Percentiles rank a stretch among this genome's conserved stretches.
These are phyloP conservation scores for Chrysomallon squamiferum DNA, from an alignment of 1,140 invertebrate species.

Conservation along the genomic window DNA sequence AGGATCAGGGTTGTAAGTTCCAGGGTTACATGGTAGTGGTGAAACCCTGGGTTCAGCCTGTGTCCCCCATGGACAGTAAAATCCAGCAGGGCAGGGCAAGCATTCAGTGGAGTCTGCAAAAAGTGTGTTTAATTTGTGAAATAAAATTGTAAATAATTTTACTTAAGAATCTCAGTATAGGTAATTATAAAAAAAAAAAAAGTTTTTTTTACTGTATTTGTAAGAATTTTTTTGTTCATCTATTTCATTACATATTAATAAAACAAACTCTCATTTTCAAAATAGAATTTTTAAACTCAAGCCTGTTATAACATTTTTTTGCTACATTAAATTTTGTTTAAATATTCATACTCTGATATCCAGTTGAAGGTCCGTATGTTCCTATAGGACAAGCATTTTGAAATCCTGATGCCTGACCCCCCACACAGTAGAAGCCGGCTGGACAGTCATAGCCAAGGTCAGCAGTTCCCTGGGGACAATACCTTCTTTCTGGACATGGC, in stretches of 20 bases:
- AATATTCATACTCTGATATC: constrained; percentile 51
- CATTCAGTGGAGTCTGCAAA: constrained; percentile 46
- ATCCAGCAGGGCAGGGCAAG: constrained; percentile 45
- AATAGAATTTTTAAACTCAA: too few species aligned
- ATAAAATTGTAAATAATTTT: too few species aligned
- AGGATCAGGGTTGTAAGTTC: constrained; percentile 51
- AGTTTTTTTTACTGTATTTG: neutral
- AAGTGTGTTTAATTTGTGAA: neutral
- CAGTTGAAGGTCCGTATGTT: constrained; percentile 43
- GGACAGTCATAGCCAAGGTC: constrained; percentile 41
- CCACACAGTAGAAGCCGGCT: constrained; percentile 52
- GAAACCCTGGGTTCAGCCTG: constrained; percentile 35
- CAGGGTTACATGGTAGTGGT: constrained; percentile 45
- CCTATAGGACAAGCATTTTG: constrained; percentile 56
- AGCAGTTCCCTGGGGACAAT: constrained; percentile 39
- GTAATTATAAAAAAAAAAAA: neutral
- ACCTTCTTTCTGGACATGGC: constrained; percentile 44
- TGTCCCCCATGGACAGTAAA: constrained; percentile 52
- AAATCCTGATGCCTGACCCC: constrained; percentile 33
- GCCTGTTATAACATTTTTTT: too few species aligned
- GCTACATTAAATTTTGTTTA: too few species aligned
- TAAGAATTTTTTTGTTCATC: too few species aligned
- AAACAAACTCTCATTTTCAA: too few species aligned
- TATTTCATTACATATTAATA: too few species aligned
- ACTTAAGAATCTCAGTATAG: neutral